Percentiles rank a stretch among this genome's conserved stretches.
These are phyloP conservation scores for Dendrolimus kikuchii DNA, from an alignment of 1,140 invertebrate species.

Conservation along the genomic window DNA sequence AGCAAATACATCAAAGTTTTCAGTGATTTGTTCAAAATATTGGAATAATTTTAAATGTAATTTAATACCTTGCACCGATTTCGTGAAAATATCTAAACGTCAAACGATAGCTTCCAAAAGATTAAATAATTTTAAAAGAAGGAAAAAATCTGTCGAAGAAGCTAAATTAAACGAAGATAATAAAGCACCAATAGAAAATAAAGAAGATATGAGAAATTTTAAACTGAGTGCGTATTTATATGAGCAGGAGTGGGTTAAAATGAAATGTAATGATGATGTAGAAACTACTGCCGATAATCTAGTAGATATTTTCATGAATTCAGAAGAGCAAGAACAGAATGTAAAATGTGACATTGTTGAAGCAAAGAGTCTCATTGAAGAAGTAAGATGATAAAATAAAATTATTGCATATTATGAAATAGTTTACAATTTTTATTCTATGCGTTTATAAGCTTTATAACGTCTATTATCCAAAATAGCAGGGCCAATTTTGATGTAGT, in stretches of 20 bases:
- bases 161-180: background rate
- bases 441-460: too few species aligned
- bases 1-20: too few species aligned
- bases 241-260: slow-evolving; percentile 23
- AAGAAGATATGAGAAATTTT: slow-evolving; percentile 21
- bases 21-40: slow-evolving; percentile 3
- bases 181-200: slow-evolving; percentile 4
- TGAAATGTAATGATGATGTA: slow-evolving; percentile 1
- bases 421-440: too few species aligned
- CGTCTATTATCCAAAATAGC: too few species aligned
- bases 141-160: slow-evolving; percentile 21
- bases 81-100: background rate
- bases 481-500: too few species aligned
- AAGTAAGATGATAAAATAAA: too few species aligned
- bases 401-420: too few species aligned
- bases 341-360: too few species aligned
- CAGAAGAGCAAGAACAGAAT: too few species aligned
- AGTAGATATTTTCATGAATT: too few species aligned
- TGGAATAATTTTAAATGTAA: slow-evolving; percentile 7
- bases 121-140: slow-evolving; percentile 23
- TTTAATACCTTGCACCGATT: background rate
- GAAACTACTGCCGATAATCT: too few species aligned
- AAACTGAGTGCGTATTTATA: slow-evolving; percentile 24
- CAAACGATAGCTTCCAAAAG: slow-evolving; percentile 3
- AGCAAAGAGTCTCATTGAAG: too few species aligned